These are phyloP conservation scores for Cryptocheilus praepositus DNA, from an alignment of 2,888 invertebrate genomes.

Conservation along the genomic window DNA sequence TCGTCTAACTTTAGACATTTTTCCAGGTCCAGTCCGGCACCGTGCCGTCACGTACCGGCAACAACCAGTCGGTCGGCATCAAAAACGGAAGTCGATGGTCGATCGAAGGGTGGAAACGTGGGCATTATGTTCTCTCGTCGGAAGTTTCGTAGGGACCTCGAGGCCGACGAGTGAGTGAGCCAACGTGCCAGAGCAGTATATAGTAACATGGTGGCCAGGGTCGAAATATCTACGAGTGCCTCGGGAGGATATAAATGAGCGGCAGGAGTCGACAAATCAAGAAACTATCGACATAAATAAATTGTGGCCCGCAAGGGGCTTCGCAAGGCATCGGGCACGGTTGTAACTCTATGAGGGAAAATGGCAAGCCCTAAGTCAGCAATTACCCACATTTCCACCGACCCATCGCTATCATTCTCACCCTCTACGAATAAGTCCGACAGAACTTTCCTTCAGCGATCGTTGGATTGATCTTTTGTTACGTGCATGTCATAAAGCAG, in stretches of 20 bases:
- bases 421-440: neutral
- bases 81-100: too few species aligned
- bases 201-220: constrained; percentile 3
- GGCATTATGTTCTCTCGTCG: too few species aligned
- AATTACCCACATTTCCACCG: constrained; percentile 65
- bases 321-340: constrained; percentile 57
- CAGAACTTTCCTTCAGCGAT: neutral
- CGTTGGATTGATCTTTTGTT: too few species aligned
- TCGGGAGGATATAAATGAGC: constrained; percentile 73
- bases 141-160: too few species aligned
- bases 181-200: too few species aligned
- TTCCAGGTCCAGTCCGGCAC: too few species aligned
- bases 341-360: constrained; percentile 64
- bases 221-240: constrained; percentile 67
- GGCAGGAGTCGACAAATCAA: constrained; percentile 74
- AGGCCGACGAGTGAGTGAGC: too few species aligned
- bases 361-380: constrained; percentile 70
- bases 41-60: too few species aligned
- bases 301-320: constrained; percentile 72
- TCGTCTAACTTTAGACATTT: too few species aligned
- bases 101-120: too few species aligned
- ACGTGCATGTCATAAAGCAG: too few species aligned
- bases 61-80: too few species aligned
- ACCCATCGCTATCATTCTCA: constrained; percentile 6
- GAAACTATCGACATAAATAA: constrained; percentile 75